These are phyloP conservation scores for Pocota personata DNA, from an alignment of 2,888 invertebrate species.

Conservation along the genomic window DNA sequence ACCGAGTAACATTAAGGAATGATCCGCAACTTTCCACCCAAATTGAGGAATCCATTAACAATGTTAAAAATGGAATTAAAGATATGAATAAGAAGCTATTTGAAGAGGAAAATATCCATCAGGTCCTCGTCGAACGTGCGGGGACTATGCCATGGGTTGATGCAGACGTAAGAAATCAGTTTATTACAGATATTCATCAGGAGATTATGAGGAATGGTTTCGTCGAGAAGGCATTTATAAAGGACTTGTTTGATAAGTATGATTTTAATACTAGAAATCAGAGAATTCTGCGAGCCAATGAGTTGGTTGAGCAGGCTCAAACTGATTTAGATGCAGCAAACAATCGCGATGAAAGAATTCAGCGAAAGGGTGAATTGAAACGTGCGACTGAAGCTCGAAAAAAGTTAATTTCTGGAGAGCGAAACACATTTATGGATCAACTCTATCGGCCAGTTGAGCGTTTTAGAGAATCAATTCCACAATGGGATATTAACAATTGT, in stretches of 20 bases:
- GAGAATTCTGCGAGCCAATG: background rate
- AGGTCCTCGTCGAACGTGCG: background rate
- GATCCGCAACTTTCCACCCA: background rate
- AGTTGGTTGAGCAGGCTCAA: background rate
- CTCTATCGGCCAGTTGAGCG: background rate
- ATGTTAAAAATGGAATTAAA: background rate
- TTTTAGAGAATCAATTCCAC: background rate
- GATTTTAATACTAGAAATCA: background rate
- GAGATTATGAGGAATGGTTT: background rate
- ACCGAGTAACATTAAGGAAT: background rate
- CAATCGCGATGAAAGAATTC: background rate
- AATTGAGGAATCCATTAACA: background rate
- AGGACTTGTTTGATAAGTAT: background rate
- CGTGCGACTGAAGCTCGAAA: background rate
- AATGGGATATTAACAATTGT: slow-evolving; percentile 19
- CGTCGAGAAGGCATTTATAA: background rate
- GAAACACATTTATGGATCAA: background rate
- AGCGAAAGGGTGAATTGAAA: background rate
- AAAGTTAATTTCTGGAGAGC: background rate
- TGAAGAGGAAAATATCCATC: background rate
- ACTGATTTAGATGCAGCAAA: background rate
- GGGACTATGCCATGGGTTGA: background rate
- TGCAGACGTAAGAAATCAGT: background rate
- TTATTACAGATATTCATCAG: background rate
- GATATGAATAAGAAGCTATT: background rate